Evolutionary conservation across 1,140 invertebrate genomes (phyloP), one percentile per base, ranked within the genome.

Genomic region (Dolichoris vasculosae): DNA sequence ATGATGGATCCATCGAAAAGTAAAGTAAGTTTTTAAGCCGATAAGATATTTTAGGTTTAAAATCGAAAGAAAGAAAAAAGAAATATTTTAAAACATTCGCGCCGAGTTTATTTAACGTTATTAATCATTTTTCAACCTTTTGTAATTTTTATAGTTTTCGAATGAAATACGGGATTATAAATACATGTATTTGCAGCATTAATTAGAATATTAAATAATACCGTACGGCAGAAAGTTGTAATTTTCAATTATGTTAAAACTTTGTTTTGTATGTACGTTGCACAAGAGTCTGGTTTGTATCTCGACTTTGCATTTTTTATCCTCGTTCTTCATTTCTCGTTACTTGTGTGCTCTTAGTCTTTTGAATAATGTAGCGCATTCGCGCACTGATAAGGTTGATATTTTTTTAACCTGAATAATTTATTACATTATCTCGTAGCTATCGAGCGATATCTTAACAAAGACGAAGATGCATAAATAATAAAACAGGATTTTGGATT

Each of bases 161-260:
- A 15, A 9, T 17, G 20, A 55, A 55, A 55, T 55, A 17, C 17
- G 20, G 2, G 2, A 17, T 17, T 55, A 55, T 17, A 46, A 46
- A 13, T 46, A 6, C 6, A 46, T 46, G 13, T 46, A 46, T 46
- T 46, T 46, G 13, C 13, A 46, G 13, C 13, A 30, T 30, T 43
- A 64, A 43, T 64, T 63, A 79, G 11, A 48, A 81, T 32, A 69
- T 32, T 7, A 46, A 81, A 69, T 35, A 48, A 69, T 46, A 69
- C 40, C 32, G 38, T 11, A 46, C 2, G 23, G 38, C 40, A 17
- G 17, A 40, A 63, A 48, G 7, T 15, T 55, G 23, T 73, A 55
- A 73, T 55, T 82, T 82, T 73, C 32, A 82, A 82, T 75, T 83
- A 59, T 76, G 51, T 55, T 63, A 76, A 76, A 83, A 76, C n/a